These are phyloP conservation scores for Trematocara caparti DNA, from an alignment of 2,797 vertebrate genomes.

Conservation along the genomic window DNA sequence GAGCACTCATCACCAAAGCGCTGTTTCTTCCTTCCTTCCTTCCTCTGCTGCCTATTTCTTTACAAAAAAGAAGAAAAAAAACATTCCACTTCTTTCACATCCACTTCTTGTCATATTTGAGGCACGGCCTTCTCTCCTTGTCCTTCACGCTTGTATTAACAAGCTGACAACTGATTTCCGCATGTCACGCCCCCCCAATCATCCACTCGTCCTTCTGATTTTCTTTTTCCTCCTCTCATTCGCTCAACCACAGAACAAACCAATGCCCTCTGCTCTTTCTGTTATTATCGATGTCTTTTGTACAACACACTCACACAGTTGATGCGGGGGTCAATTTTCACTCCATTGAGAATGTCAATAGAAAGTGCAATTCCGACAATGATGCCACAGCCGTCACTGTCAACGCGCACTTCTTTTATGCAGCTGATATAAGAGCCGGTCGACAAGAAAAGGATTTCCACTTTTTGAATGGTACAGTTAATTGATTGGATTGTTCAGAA, in stretches of 20 bases:
- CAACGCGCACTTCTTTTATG: background rate
- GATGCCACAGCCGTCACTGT: constrained; percentile 10
- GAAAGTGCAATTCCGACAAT: constrained; percentile 11
- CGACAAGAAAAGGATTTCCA: constrained; percentile 25
- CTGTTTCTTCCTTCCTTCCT: constrained; percentile 40
- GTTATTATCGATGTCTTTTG: constrained; percentile 38
- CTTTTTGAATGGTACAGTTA: constrained; percentile 4
- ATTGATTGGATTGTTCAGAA: constrained; percentile 26
- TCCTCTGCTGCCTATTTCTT: constrained; percentile 25
- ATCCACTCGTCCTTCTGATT: constrained; percentile 20
- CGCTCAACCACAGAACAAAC: constrained; percentile 6
- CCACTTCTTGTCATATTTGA: constrained; percentile 19
- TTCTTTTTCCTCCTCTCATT: constrained; percentile 1
- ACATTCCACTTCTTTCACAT: constrained; percentile 21
- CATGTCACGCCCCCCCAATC: background rate
- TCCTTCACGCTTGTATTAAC: constrained; percentile 31
- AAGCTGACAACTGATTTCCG: constrained; percentile 25
- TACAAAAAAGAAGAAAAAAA: background rate
- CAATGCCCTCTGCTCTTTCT: background rate
- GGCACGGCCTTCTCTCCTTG: background rate
- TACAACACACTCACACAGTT: background rate
- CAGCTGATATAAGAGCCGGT: background rate
- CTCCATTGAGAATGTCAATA: constrained; percentile 33
- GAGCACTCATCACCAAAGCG: constrained; percentile 49
- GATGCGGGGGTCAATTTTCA: constrained; percentile 37